Evolutionary conservation across 2,113 vertebrate genomes (phyloP), one percentile per base, ranked within the genome.

Genomic region (Pavo muticus): DNA sequence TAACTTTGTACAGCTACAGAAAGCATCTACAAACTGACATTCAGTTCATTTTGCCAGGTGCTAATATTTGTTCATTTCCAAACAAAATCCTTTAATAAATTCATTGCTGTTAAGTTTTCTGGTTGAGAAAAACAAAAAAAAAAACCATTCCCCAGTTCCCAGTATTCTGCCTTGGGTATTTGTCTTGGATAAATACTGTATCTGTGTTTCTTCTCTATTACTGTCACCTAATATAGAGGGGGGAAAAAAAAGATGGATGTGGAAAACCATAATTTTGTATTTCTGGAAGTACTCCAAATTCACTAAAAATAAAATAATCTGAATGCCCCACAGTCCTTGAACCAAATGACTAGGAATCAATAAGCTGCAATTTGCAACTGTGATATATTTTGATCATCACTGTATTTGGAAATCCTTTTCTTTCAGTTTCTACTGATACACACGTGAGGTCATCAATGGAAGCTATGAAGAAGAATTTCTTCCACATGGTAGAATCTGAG

Each of bases 1-100:
- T 21, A 3, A 91, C 84, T 54, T 82, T 87, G 88, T 23, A 21
- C 56, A 88, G 64, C 24, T 74, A 30, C 15, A 77, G 83, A 71
- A 23, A 42, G 59, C 12, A 70, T 40, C 5, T 40, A 44, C 42
- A 69, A 84, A 75, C 32, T 29, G 40, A 42, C 13, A 40, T 45
- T 61, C 18, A 48, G 39, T 48, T 68, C 8, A 15, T 56, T 84
- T 71, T 79, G 45, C 35, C 40, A 71, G 54, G 21, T 27, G 15
- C 6, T 70, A n/a, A 20, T 75, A 42, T 50, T 63, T 65, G 24
- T 75, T 87, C 60, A 74, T 75, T 65, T 16, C n/a, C 40, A 71
- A 56, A 50, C 6, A 60, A 10, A 64, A 57, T 52, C 8, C 8
- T 69, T 73, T 69, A 64, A 63, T 74, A 64, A 63, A 64, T 74